Percentiles rank a stretch among this genome's conserved stretches.
phyloP scores from a whole-genome alignment of 1,140 invertebrate species.

The Penaeus vannamei region DNA sequence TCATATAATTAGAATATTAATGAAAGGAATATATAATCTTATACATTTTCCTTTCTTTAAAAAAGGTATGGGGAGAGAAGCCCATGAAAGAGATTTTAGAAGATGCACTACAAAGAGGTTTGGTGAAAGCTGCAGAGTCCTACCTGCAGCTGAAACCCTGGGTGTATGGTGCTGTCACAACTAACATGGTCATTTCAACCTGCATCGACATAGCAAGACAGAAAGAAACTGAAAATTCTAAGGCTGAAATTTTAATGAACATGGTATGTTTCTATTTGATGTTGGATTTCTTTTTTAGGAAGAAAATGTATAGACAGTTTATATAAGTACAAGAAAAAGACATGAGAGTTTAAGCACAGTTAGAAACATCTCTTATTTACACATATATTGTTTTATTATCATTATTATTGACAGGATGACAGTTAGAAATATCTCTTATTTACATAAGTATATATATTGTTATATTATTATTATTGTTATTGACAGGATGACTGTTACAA shows the following conservation, averaged over 20 bases:
- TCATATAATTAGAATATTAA: no score
- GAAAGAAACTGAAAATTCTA: neutral
- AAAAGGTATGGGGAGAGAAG: slow-evolving; percentile 52
- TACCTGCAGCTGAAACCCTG: slow-evolving; percentile 60
- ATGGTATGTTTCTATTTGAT: slow-evolving; percentile 28
- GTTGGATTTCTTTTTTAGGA: neutral
- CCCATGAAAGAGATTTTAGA: slow-evolving; percentile 52
- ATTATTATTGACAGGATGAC: slow-evolving; percentile 34
- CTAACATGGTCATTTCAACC: slow-evolving; percentile 13
- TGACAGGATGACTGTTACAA: slow-evolving; percentile 42
- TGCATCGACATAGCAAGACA: slow-evolving; percentile 56
- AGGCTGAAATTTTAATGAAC: slow-evolving; percentile 27
- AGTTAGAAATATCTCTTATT: neutral
- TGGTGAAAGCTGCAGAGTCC: slow-evolving; percentile 40
- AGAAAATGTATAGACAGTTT: no score
- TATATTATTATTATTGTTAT: neutral
- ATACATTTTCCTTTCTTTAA: neutral
- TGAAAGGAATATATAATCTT: no score
- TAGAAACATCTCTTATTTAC: no score
- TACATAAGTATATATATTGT: neutral
- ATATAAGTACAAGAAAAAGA: no score
- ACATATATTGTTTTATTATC: no score
- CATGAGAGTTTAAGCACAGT: no score
- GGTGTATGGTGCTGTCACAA: slow-evolving; percentile 49
- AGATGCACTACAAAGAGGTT: slow-evolving; percentile 42